These are phyloP conservation scores for Hipparchia sbordonii DNA, from an alignment of 2,888 invertebrate species.

Conservation along the genomic window DNA sequence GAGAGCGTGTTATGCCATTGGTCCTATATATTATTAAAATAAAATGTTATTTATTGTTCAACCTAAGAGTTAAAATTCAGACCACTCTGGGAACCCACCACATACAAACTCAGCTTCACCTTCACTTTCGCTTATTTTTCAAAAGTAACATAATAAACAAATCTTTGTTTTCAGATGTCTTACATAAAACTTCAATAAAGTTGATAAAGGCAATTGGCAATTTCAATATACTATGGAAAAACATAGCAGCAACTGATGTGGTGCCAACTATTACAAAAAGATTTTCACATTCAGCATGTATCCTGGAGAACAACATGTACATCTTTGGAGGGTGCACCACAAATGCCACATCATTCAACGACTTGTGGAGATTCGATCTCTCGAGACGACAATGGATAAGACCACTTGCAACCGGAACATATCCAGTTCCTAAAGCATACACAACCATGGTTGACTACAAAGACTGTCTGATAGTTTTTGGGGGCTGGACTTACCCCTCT, in stretches of 20 bases:
- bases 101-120: neutral
- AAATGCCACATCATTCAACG: conserved; percentile 97
- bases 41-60: too few relatives aligned
- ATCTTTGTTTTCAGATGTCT: conserved; percentile 85
- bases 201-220: conserved; percentile 89
- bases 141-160: neutral
- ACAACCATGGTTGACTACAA: conserved; percentile 95
- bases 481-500: conserved; percentile 97
- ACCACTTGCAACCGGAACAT: conserved; percentile 90
- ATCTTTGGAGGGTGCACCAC: conserved; percentile 98
- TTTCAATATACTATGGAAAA: conserved; percentile 90
- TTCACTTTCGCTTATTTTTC: neutral
- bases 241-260: conserved; percentile 81
- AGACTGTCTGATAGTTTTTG: conserved; percentile 93
- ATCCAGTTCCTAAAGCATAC: conserved; percentile 98
- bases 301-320: conserved; percentile 93
- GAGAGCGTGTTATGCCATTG: too few relatives aligned
- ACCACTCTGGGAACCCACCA: too few relatives aligned
- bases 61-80: too few relatives aligned
- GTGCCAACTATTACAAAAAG: conserved; percentile 93
- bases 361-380: conserved; percentile 96
- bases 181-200: conserved; percentile 87
- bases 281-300: conserved; percentile 95
- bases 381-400: conserved; percentile 93
- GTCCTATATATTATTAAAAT: too few relatives aligned